A percentile compares a stretch with the other conserved stretches of the same genome.
Evolutionary conservation across 2,113 vertebrate species (phyloP).

Genomic region (Naja naja): DNA sequence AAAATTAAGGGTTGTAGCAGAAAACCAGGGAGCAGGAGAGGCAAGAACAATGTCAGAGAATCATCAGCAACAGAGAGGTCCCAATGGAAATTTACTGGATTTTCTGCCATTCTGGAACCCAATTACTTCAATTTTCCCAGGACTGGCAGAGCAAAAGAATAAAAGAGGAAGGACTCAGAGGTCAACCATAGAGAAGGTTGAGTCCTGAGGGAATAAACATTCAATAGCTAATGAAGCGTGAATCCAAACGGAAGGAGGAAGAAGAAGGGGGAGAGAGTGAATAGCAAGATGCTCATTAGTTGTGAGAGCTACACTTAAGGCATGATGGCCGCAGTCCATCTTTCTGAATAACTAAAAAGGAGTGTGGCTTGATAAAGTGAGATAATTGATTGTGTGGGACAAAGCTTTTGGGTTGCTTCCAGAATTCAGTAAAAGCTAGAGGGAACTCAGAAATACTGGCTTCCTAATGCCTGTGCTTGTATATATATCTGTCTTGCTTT

Average conservation of each 20-base stretch:
- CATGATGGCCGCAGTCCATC: background rate
- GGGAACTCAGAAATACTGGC: background rate
- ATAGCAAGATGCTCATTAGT: constrained; percentile 39
- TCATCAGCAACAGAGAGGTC: no score
- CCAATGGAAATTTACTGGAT: background rate
- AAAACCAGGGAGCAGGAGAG: background rate
- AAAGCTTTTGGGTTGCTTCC: background rate
- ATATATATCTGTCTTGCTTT: background rate
- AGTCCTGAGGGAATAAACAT: constrained; percentile 35
- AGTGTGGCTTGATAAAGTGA: background rate
- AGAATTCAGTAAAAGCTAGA: background rate
- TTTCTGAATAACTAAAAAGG: background rate
- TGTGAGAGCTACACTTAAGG: background rate
- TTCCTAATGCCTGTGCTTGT: background rate
- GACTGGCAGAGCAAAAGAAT: constrained; percentile 24
- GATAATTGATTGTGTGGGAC: background rate
- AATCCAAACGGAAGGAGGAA: constrained; percentile 24
- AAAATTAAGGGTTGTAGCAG: background rate
- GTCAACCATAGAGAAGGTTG: constrained; percentile 36
- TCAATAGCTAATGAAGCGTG: constrained; percentile 46
- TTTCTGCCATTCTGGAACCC: background rate
- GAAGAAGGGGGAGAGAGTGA: constrained; percentile 13
- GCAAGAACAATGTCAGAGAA: no score
- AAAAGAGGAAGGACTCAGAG: background rate
- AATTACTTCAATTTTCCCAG: constrained; percentile 25